Evolutionary conservation across 2,113 vertebrate species (phyloP).

Genomic region (Scopus umbretta): DNA sequence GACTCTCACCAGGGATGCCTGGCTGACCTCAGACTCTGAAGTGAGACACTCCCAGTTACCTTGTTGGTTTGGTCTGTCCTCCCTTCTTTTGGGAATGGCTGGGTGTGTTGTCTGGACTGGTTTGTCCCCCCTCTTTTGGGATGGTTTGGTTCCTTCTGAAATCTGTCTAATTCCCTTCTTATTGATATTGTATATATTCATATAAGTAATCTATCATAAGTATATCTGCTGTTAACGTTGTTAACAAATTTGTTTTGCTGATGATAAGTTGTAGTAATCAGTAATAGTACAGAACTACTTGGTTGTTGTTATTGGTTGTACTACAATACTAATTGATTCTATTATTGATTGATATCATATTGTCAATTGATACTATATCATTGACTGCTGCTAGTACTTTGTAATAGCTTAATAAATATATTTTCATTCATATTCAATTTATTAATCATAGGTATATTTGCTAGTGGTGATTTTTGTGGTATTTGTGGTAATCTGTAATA

Average conservation of each 20-base stretch:
- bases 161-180: neutral
- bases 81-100: neutral
- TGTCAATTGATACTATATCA: neutral
- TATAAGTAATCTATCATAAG: neutral
- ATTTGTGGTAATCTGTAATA: neutral
- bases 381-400: neutral
- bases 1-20: neutral
- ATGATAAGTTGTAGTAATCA: neutral
- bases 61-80: neutral
- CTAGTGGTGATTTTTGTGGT: neutral
- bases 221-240: neutral
- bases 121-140: neutral
- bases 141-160: neutral
- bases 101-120: neutral
- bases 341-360: neutral
- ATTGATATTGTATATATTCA: neutral
- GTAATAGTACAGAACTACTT: neutral
- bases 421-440: neutral
- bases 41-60: neutral
- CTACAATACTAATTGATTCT: neutral
- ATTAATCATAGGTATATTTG: neutral
- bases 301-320: neutral
- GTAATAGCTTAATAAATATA: neutral
- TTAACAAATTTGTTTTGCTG: neutral
- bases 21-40: neutral